Base-by-base conservation (phyloP, 2,113 vertebrate genomes). In the Vulpes lagopus region DNA sequence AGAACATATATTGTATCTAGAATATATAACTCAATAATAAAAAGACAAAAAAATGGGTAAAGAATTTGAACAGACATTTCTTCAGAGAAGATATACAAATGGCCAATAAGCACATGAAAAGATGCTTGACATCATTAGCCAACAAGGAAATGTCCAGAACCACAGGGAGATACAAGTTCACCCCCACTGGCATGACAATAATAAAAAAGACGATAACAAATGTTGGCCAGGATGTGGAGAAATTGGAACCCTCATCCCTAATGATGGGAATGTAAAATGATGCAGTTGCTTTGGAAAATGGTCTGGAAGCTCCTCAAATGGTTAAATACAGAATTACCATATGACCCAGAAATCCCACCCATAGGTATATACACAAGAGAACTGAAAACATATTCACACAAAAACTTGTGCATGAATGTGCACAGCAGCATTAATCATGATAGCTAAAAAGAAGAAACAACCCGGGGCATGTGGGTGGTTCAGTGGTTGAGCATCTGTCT, bases 1-100 rank as follows among this genome's bases (percentile, higher is more conserved):
- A 93, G 59, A 87, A 8, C 2, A 20, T 89, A 20, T 19, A 74
- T 67, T 57, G 20, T 57, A 76, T 20, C 17, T 76, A 71, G 79
- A 76, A n/a, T 55, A 80, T 22, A n/a, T 8, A 71, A 81, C 32
- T 81, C 59, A 84, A 35, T 73, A 92, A 90, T 53, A 94, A 97
- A 80, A 73, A 93, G 53, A 55, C 17, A 74, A 90, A 89, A 38
- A 22, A 85, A 4, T 3, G 11, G 57, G 53, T 83, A 83, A 55
- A 89, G 38, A 49, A 71, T 71, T 9, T 27, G 11, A 87, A 32
- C 3, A 91, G 30, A 88, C 32, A 60, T 82, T 60, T 91, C 65
- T 82, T 19, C 38, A 35, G 38, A 82, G 82, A 76, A n/a, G 57
- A 94, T 38, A 82, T 15, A 53, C 38, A 59, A 25, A 78, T 27